phyloP scores from a whole-genome alignment of 1,140 invertebrate genomes.

The Pygmarrhopalites habei region DNA sequence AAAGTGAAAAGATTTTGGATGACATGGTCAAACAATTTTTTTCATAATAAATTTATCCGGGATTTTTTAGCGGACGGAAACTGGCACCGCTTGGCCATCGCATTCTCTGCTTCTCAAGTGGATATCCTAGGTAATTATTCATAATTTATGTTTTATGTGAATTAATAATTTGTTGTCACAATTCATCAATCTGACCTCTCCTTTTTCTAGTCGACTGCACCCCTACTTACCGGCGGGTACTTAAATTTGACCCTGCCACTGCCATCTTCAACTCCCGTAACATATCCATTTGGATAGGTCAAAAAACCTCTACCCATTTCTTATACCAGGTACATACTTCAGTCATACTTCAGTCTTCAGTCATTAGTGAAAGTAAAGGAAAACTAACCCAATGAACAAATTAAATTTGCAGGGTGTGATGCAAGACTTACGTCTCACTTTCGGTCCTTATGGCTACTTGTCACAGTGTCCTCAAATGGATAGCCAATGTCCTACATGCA shows the following conservation, averaged over 20 bases:
- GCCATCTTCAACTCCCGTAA: conserved; percentile 38
- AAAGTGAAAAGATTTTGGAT: too few species aligned
- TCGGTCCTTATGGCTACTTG: conserved; percentile 74
- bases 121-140: too few species aligned
- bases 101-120: conserved; percentile 70
- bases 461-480: conserved; percentile 76
- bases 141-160: too few species aligned
- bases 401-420: conserved; percentile 68
- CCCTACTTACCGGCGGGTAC: conserved; percentile 56
- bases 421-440: conserved; percentile 76
- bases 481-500: conserved; percentile 80
- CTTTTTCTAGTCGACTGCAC: conserved; percentile 82
- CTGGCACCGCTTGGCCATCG: conserved; percentile 78
- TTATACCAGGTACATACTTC: conserved; percentile 81
- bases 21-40: too few species aligned
- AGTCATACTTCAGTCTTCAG: background rate
- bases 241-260: conserved; percentile 37
- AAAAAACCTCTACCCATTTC: conserved; percentile 74
- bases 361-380: background rate
- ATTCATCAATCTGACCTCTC: too few species aligned
- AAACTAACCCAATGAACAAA: too few species aligned
- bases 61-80: conserved; percentile 71
- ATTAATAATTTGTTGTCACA: too few species aligned
- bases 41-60: too few species aligned
- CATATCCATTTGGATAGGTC: conserved; percentile 74